Conservation (phyloP, 1,140 invertebrate species). For the Drosophila fuyamai region DNA sequence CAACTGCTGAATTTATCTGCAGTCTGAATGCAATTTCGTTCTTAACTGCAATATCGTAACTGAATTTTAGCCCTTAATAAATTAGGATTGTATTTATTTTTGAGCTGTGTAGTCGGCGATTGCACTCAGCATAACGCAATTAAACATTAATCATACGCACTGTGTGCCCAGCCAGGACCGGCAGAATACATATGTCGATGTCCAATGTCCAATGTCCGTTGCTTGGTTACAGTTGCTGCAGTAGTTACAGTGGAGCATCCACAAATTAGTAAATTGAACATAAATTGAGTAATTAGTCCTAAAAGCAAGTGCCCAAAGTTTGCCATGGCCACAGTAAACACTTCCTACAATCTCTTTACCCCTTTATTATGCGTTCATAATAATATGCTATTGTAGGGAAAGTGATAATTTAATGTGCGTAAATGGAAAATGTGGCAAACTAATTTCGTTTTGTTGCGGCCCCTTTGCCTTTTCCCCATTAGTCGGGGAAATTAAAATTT, state of each 20-base stretch:
- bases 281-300: constrained; percentile 76
- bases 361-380: neutral
- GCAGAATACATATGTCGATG: constrained; percentile 23
- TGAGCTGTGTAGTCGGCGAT: constrained; percentile 5
- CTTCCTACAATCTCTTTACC: neutral
- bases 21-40: too few relatives aligned
- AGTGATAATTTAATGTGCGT: constrained; percentile 25
- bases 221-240: constrained; percentile 9
- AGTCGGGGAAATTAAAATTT: constrained; percentile 41
- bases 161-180: constrained; percentile 33
- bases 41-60: too few relatives aligned
- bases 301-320: constrained; percentile 64
- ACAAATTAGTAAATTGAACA: constrained; percentile 74
- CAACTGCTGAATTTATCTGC: too few relatives aligned
- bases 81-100: neutral
- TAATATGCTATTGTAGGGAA: neutral
- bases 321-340: constrained; percentile 24
- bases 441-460: constrained; percentile 58
- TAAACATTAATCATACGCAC: constrained; percentile 80
- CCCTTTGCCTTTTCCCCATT: neutral
- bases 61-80: too few relatives aligned
- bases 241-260: constrained; percentile 34
- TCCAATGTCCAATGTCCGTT: constrained; percentile 2
- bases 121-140: constrained; percentile 74
- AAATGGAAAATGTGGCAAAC: constrained; percentile 55